Conservation (phyloP, 2,797 vertebrate genomes). For the Notolabrus celidotus region DNA sequence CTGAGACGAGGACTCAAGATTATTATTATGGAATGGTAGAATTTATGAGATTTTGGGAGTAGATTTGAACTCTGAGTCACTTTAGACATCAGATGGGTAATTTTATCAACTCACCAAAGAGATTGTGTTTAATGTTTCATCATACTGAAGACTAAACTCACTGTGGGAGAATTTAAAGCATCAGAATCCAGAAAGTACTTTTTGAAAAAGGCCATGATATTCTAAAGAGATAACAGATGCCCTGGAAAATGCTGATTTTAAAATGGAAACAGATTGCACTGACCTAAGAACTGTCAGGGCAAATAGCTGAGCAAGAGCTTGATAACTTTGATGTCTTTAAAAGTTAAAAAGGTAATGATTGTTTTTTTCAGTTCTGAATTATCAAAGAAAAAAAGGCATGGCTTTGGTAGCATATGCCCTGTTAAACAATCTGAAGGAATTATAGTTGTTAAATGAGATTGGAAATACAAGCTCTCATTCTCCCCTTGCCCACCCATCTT, state of each 20-base stretch:
- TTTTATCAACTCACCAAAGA: slow-evolving; percentile 20
- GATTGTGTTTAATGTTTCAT: slow-evolving; percentile 30
- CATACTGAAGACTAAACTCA: slow-evolving; percentile 4
- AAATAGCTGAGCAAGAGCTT: neutral
- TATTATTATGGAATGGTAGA: slow-evolving; percentile 9
- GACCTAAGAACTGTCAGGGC: slow-evolving; percentile 9
- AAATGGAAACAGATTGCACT: slow-evolving; percentile 16
- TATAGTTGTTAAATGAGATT: slow-evolving; percentile 42
- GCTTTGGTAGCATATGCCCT: slow-evolving; percentile 1
- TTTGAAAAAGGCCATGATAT: neutral
- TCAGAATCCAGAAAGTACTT: neutral
- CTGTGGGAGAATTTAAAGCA: slow-evolving; percentile 12
- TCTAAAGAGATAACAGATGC: neutral
- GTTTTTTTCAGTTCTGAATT: neutral
- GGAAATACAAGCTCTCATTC: slow-evolving; percentile 45
- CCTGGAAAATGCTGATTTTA: neutral
- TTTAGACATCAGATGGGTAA: slow-evolving; percentile 20
- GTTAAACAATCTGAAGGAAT: slow-evolving; percentile 36
- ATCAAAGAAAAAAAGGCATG: neutral
- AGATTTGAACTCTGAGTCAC: slow-evolving; percentile 27
- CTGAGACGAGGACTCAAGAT: slow-evolving; percentile 4
- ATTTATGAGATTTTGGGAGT: slow-evolving; percentile 16
- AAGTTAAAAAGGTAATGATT: slow-evolving; percentile 8
- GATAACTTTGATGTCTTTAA: slow-evolving; percentile 15
- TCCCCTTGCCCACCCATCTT: slow-evolving; percentile 37